phyloP scores from a whole-genome alignment of 2,113 vertebrate species.

The Brienomyrus longianalis region DNA sequence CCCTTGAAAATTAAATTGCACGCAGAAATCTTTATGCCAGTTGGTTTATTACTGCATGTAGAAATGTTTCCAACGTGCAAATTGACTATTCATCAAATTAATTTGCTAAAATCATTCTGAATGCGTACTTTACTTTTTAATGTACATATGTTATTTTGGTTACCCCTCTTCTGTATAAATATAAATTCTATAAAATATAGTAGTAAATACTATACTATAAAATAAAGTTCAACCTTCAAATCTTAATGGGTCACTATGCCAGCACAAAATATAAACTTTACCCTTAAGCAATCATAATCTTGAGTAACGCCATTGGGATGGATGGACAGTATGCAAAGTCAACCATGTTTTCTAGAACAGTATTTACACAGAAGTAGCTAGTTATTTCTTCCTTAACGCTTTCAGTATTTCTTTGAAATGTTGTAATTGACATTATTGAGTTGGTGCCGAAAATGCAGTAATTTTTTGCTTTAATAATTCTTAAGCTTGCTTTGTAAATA shows the following conservation, averaged over 20 bases:
- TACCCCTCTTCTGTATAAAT: background rate
- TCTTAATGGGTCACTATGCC: background rate
- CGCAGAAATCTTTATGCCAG: conserved; percentile 16
- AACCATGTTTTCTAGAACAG: background rate
- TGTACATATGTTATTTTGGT: background rate
- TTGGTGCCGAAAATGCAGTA: background rate
- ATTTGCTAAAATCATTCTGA: background rate
- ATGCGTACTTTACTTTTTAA: background rate
- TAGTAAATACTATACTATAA: background rate
- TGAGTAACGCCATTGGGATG: background rate
- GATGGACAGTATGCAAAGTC: background rate
- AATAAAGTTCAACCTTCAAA: background rate
- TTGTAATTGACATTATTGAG: background rate
- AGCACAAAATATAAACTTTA: background rate
- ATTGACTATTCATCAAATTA: conserved; percentile 19
- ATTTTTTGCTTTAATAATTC: background rate
- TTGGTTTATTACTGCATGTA: conserved; percentile 24
- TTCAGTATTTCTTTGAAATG: background rate
- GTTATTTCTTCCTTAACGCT: background rate
- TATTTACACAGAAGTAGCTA: background rate
- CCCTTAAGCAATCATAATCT: background rate
- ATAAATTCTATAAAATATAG: background rate
- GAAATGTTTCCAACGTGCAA: conserved; percentile 19
- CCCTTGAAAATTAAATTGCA: conserved; percentile 33
- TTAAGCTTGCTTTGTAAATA: background rate